Evolutionary conservation across 1,140 invertebrate genomes (phyloP), one percentile per base, ranked within the genome.

Genomic region (Drosophila tsacasi): DNA sequence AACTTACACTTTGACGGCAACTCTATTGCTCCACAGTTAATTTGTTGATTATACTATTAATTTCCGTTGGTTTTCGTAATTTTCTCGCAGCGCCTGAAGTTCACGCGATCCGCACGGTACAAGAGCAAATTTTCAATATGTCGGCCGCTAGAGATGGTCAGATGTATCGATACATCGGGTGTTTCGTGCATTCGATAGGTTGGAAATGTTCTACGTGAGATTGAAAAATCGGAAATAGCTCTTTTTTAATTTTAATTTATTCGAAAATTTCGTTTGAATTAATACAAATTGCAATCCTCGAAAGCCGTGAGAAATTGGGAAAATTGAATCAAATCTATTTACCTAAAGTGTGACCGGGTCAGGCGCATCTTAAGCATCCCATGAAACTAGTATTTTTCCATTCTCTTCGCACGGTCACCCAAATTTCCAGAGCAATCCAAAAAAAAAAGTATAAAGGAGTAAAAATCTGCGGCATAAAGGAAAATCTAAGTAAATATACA

Each of bases 1-100:
- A 90, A 90, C 85, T 90, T 90, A 90, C 85, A 90, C 79, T 90
- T 63, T 77, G 62, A 77, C 73, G 42, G 39, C 78, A 67, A 49
- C 49, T 76, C 8, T 54, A 72, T 35, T 55, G 52, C 46, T 76
- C 61, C 52, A 76, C 79, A 62, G 64, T 72, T 59, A 78, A 75
- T 84, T 77, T 73, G 37, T 75, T 63, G 60, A 47, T 44, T 61
- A 67, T 66, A 79, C 63, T 86, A 79, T 83, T 78, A 81, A 83
- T 81, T 91, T 73, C 32, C 64, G 76, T 47, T 55, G 71, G 73
- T 82, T 64, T 54, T 54, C 61, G 61, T 49, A 59, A 25, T 84
- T 81, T 84, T 69, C 40, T 65, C 59, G 67, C 62, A 79, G 79
- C 79, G 79, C 49, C 49, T 42, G 13, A 68, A 59, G 2, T 39